Percentiles rank a stretch among this genome's conserved stretches.
Conservation (phyloP, 2,888 invertebrate genomes). For the Hydrotaea diabolus region DNA sequence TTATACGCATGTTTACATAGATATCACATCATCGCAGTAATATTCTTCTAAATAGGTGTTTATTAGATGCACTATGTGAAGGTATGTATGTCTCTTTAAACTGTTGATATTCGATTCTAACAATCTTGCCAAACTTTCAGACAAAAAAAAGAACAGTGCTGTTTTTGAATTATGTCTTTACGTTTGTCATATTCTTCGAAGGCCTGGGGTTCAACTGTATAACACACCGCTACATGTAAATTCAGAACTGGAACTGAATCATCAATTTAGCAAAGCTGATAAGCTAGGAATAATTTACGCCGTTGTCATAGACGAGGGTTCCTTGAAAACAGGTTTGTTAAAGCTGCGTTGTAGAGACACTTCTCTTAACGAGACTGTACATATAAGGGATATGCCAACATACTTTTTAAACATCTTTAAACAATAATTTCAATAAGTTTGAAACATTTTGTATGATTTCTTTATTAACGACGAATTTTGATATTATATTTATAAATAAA, state of each 20-base stretch:
- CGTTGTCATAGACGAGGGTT: constrained; percentile 85
- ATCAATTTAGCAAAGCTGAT: constrained; percentile 64
- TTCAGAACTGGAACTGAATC: constrained; percentile 67
- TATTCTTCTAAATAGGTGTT: too few species aligned
- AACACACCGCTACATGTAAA: constrained; percentile 71
- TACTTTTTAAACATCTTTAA: constrained; percentile 83
- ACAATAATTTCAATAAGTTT: constrained; percentile 44
- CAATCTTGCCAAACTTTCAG: too few species aligned
- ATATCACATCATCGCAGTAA: too few species aligned
- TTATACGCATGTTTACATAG: too few species aligned
- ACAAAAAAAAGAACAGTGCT: constrained; percentile 74
- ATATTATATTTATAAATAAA: too few species aligned
- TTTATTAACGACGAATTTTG: too few species aligned
- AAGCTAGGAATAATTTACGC: constrained; percentile 87
- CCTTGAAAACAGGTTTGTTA: constrained; percentile 87
- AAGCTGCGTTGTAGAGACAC: constrained; percentile 85
- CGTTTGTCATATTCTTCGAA: constrained; percentile 82
- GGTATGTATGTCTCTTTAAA: too few species aligned
- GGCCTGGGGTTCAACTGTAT: constrained; percentile 79
- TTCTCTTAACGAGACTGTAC: constrained; percentile 87
- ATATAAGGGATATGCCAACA: constrained; percentile 84
- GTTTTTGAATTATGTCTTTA: constrained; percentile 83
- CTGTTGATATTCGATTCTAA: too few species aligned
- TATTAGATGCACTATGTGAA: too few species aligned
- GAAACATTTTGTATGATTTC: too few species aligned